These are phyloP conservation scores for Pedetes capensis DNA, from an alignment of 2,113 vertebrate species.

Conservation along the genomic window DNA sequence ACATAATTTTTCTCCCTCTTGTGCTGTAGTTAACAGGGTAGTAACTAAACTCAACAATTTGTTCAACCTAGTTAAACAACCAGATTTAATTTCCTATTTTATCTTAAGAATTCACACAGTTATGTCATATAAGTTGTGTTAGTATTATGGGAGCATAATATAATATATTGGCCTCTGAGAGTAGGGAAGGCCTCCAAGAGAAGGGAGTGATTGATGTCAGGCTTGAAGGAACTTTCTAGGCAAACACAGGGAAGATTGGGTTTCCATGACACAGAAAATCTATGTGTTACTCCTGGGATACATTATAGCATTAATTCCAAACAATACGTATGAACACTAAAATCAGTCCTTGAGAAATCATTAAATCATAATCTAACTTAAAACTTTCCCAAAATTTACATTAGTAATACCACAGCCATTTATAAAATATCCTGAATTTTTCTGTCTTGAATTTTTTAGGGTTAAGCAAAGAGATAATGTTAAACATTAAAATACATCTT, in stretches of 20 bases:
- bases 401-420: background rate
- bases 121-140: background rate
- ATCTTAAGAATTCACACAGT: background rate
- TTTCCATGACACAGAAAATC: background rate
- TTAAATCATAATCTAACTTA: background rate
- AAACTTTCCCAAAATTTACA: background rate
- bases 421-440: background rate
- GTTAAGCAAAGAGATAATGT: background rate
- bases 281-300: background rate
- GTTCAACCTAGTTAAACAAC: background rate
- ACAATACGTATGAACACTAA: background rate
- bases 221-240: background rate
- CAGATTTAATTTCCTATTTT: background rate
- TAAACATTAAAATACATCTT: conserved; percentile 44
- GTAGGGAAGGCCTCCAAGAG: background rate
- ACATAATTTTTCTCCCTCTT: background rate
- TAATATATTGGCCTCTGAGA: background rate
- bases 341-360: background rate
- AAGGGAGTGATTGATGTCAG: background rate
- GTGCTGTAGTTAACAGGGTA: background rate
- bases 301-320: background rate
- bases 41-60: background rate
- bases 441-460: background rate
- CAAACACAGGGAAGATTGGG: background rate
- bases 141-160: background rate